A percentile compares a stretch with the other conserved stretches of the same genome.
These are phyloP conservation scores for Crossaster papposus DNA, from an alignment of 53 echinoderm and acorn worm genomes.

Conservation along the genomic window DNA sequence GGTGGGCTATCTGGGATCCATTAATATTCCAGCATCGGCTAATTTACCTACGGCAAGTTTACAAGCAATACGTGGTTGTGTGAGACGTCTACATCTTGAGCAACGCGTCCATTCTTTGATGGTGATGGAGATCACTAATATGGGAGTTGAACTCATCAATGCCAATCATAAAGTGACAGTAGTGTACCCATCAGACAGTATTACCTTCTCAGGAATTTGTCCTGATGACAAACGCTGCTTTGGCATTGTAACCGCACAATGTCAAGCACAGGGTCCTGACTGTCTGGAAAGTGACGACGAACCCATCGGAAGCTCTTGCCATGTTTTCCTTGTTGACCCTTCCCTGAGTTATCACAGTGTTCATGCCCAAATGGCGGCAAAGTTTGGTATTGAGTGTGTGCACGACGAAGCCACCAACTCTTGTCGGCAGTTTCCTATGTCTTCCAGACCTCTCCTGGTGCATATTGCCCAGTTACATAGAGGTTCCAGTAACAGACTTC, in stretches of 20 bases:
- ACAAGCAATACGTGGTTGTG: constrained; percentile 97
- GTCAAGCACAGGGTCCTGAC: constrained; percentile 61
- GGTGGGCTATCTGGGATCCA: constrained; percentile 95
- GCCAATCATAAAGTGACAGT: constrained; percentile 78
- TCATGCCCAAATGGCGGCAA: constrained; percentile 75
- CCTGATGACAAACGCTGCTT: constrained; percentile 98
- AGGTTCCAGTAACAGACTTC: constrained; percentile 68
- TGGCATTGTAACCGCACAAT: constrained; percentile 92
- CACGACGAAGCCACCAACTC: constrained; percentile 81
- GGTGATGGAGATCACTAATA: constrained; percentile 87
- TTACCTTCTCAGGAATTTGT: constrained; percentile 93
- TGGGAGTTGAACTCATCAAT: constrained; percentile 83
- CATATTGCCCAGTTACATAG: constrained; percentile 78
- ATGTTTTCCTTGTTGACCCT: constrained; percentile 96
- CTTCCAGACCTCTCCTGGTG: constrained; percentile 79
- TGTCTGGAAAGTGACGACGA: constrained; percentile 81
- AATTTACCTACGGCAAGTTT: constrained; percentile 97
- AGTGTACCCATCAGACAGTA: constrained; percentile 85
- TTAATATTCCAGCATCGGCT: constrained; percentile 96
- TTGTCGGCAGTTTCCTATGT: constrained; percentile 86
- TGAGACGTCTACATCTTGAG: constrained; percentile 88
- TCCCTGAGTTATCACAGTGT: constrained; percentile 81
- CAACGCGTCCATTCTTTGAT: constrained; percentile 93
- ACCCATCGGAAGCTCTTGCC: constrained; percentile 94
- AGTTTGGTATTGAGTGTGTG: constrained; percentile 82